Conservation (phyloP, 2,797 vertebrate genomes). For the Parotocinclus haroldoi region DNA sequence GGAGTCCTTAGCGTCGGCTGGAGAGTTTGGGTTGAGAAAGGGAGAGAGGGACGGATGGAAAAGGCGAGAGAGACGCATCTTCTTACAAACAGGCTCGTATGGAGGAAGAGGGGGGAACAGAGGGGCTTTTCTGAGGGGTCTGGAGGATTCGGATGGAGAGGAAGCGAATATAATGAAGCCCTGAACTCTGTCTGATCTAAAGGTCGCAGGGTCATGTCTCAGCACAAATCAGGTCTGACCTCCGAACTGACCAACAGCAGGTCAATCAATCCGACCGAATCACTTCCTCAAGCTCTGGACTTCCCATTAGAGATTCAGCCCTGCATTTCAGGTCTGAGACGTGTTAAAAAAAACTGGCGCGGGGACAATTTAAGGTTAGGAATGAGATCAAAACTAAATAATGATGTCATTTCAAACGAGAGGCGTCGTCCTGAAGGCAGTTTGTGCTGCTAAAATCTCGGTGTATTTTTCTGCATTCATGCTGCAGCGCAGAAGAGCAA, state of each 20-base stretch:
- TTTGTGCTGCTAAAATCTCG: too few species aligned
- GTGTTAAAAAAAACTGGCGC: too few species aligned
- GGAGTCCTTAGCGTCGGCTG: constrained; percentile 92
- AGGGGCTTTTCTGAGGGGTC: constrained; percentile 63
- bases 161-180: not conserved
- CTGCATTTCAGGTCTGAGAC: too few species aligned
- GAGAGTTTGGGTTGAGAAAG: constrained; percentile 65
- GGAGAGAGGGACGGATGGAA: constrained; percentile 11
- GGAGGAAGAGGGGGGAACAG: constrained; percentile 61
- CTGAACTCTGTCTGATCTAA: constrained; percentile 7
- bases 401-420: too few species aligned
- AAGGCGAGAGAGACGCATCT: constrained; percentile 52
- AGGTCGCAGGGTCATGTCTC: constrained; percentile 30
- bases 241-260: constrained; percentile 23
- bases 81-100: constrained; percentile 62
- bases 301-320: too few species aligned
- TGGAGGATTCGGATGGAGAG: constrained; percentile 57
- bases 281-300: too few species aligned
- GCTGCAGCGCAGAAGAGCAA: too few species aligned
- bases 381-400: too few species aligned
- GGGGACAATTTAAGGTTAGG: too few species aligned
- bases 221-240: constrained; percentile 34
- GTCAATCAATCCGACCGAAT: constrained; percentile 49
- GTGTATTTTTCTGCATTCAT: too few species aligned
- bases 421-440: too few species aligned